A percentile compares a stretch with the other conserved stretches of the same genome.
These are phyloP conservation scores for Pantala flavescens DNA, from an alignment of 1,140 invertebrate genomes.

Conservation along the genomic window DNA sequence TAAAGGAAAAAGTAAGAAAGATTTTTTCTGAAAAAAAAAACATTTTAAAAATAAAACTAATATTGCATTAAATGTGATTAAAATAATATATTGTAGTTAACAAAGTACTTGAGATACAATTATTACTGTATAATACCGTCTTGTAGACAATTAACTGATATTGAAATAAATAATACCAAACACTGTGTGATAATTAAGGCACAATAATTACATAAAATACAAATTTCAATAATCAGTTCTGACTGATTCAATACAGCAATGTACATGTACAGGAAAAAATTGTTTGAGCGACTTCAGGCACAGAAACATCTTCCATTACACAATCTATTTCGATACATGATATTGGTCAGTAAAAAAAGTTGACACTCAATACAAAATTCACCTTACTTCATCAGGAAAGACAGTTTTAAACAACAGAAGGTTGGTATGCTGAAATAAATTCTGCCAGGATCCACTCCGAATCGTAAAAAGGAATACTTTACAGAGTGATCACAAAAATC, in stretches of 20 bases:
- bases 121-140: not conserved
- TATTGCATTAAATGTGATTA: not conserved
- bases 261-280: not conserved
- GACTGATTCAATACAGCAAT: not conserved
- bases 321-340: not conserved
- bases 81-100: slow-evolving; percentile 6
- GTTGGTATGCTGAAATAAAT: not conserved
- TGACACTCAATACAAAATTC: not conserved
- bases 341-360: not conserved
- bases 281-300: not conserved
- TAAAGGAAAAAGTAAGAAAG: too few relatives aligned
- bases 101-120: not conserved
- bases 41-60: too few relatives aligned
- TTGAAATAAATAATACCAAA: not conserved
- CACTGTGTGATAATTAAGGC: not conserved
- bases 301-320: not conserved
- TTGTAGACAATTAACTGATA: not conserved
- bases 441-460: not conserved
- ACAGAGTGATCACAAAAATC: not conserved
- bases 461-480: not conserved
- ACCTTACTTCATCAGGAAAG: not conserved
- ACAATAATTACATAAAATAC: slow-evolving; percentile 11
- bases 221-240: not conserved
- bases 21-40: too few relatives aligned
- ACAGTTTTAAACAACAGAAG: not conserved